Conservation (phyloP, 2,113 vertebrate species). For the Lathamus discolor region DNA sequence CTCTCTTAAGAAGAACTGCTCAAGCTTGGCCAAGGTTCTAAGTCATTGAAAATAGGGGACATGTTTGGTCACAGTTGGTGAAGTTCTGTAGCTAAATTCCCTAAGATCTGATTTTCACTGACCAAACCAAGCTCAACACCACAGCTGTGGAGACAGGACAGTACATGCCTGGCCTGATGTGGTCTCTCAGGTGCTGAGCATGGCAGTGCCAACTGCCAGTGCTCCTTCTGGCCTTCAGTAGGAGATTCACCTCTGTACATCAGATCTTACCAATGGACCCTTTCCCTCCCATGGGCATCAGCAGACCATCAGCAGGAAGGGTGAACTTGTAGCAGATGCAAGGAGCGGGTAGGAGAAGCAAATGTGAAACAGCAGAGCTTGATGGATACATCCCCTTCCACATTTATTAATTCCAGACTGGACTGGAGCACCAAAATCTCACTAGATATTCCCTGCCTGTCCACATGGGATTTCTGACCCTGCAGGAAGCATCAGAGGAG, state of each 20-base stretch:
- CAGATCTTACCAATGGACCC: neutral
- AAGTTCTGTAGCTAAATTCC: neutral
- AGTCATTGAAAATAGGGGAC: neutral
- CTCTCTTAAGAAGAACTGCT: neutral
- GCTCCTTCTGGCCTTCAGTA: neutral
- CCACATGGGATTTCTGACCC: neutral
- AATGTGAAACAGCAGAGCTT: neutral
- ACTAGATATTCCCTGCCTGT: neutral
- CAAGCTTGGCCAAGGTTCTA: neutral
- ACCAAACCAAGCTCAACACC: neutral
- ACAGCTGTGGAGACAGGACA: neutral
- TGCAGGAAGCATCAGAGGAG: neutral
- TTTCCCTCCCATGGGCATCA: fast-evolving
- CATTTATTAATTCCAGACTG: neutral
- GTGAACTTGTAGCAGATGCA: neutral
- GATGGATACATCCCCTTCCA: neutral
- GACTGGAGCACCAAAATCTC: neutral
- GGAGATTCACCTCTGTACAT: fast-evolving
- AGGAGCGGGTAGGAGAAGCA: neutral
- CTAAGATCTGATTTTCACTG: neutral
- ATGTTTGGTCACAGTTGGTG: fast-evolving
- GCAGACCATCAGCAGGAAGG: neutral
- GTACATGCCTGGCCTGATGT: neutral
- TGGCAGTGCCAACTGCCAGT: too few species aligned
- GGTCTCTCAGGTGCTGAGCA: neutral